Percentiles rank a stretch among this genome's conserved stretches.
These are phyloP conservation scores for Scartelaos histophorus DNA, from an alignment of 2,113 vertebrate species.

Conservation along the genomic window DNA sequence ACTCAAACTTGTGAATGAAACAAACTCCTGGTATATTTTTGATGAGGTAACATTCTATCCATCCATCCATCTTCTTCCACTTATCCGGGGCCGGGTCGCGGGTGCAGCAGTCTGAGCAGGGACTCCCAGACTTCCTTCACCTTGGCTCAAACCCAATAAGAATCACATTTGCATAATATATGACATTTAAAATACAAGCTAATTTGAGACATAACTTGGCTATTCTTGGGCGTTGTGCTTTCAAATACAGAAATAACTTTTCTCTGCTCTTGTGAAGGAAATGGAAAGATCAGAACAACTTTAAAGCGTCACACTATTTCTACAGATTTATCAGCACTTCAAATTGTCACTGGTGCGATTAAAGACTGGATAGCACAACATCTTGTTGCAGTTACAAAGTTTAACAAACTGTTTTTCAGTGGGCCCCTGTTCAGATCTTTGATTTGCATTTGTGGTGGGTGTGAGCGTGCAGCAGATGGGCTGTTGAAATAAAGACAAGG, in stretches of 20 bases:
- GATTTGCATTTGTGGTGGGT: conserved; percentile 45
- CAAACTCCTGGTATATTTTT: no score
- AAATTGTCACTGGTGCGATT: conserved; percentile 25
- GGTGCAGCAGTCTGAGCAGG: no score
- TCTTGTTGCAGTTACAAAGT: conserved; percentile 43
- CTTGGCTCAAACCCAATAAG: no score
- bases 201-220: background rate
- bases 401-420: conserved; percentile 37
- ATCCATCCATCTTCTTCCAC: no score
- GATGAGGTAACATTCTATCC: no score
- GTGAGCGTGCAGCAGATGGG: conserved; percentile 47
- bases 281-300: background rate
- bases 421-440: conserved; percentile 25
- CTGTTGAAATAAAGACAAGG: conserved; percentile 48
- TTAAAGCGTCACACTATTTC: background rate
- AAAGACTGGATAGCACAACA: conserved; percentile 22
- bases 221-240: background rate
- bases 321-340: conserved; percentile 4
- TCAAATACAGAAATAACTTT: background rate
- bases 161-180: background rate
- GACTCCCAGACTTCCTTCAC: no score
- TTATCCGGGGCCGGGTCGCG: no score
- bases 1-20: no score
- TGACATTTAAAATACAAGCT: background rate
- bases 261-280: background rate